Evolutionary conservation across 2,888 invertebrate genomes (phyloP).

Genomic region (Drosophila lutescens): DNA sequence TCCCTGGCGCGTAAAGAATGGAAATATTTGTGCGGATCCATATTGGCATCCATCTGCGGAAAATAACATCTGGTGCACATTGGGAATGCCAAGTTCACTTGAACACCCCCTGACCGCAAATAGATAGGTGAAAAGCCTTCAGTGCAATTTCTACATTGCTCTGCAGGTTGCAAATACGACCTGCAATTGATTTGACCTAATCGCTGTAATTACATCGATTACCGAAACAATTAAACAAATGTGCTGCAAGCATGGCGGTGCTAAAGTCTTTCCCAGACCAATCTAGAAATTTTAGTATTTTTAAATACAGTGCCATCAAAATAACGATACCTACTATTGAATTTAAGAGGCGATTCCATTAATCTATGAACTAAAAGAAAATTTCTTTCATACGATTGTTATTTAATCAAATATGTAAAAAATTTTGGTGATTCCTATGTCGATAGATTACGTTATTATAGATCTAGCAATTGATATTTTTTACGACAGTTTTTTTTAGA

Average conservation of each 20-base stretch:
- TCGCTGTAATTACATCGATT: conserved; percentile 24
- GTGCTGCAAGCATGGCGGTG: background rate
- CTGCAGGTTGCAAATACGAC: background rate
- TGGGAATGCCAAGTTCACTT: conserved; percentile 37
- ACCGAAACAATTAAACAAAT: conserved; percentile 20
- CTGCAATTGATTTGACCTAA: conserved; percentile 15
- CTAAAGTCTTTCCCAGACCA: background rate
- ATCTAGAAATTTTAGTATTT: conserved; percentile 1
- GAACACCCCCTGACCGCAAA: background rate
- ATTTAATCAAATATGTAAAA: too few relatives aligned
- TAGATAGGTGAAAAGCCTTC: conserved; percentile 1
- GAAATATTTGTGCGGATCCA: conserved; percentile 22
- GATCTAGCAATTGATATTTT: background rate
- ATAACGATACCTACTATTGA: too few relatives aligned
- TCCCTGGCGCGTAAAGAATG: conserved; percentile 22
- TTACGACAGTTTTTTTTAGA: too few relatives aligned
- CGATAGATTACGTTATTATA: background rate
- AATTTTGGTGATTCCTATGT: too few relatives aligned
- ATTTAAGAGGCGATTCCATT: too few relatives aligned
- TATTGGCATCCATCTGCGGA: conserved; percentile 31
- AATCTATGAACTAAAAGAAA: too few relatives aligned
- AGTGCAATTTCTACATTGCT: conserved; percentile 10
- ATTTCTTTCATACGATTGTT: too few relatives aligned
- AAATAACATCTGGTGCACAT: conserved; percentile 33
- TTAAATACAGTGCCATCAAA: too few relatives aligned